phyloP scores from a whole-genome alignment of 2,113 vertebrate species.

The Pardalotus punctatus region DNA sequence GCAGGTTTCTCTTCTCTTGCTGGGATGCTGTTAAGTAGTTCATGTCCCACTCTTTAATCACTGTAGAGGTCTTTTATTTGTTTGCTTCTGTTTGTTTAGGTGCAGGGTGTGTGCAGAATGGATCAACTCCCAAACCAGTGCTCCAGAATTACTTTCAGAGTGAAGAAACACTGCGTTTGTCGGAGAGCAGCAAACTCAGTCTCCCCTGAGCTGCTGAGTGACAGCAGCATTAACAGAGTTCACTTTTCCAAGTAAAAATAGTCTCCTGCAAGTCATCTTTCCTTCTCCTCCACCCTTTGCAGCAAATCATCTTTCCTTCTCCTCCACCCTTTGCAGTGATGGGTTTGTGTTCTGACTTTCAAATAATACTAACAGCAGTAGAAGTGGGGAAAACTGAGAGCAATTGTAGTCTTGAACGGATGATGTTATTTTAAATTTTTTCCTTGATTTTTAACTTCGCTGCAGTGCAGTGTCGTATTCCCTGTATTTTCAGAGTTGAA shows the following conservation, averaged over 20 bases:
- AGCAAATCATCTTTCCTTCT: background rate
- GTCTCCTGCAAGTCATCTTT: background rate
- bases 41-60: background rate
- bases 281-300: background rate
- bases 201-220: background rate
- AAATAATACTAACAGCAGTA: background rate
- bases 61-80: background rate
- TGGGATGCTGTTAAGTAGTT: background rate
- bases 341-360: background rate
- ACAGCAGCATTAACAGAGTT: background rate
- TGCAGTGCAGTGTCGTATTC: background rate
- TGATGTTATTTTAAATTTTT: background rate
- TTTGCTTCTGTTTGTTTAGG: background rate
- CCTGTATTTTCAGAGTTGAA: background rate
- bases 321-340: background rate
- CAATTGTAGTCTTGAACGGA: background rate
- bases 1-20: background rate
- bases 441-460: background rate
- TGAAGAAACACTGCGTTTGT: background rate
- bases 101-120: background rate
- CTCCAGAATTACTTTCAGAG: background rate
- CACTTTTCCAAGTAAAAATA: background rate
- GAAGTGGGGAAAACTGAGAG: background rate
- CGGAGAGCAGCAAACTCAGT: background rate
- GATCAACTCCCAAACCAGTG: rapidly evolving